A percentile compares a stretch with the other conserved stretches of the same genome.
These are phyloP conservation scores for Solenodon paradoxus DNA, from an alignment of 2,113 vertebrate species.

Conservation along the genomic window DNA sequence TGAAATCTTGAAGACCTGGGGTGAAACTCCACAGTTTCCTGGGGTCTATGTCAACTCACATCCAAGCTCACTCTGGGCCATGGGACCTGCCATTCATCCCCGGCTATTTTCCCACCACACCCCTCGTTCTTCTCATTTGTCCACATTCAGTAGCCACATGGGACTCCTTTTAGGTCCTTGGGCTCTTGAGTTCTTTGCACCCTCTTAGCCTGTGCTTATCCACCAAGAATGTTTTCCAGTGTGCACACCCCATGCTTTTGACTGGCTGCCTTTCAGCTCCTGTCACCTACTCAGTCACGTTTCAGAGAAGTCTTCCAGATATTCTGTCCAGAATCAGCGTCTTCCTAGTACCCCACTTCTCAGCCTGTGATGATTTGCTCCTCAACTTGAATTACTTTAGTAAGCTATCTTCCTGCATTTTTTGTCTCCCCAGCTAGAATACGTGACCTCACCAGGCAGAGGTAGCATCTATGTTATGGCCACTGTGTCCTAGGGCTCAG, in stretches of 20 bases:
- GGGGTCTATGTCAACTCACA: background rate
- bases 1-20: background rate
- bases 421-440: background rate
- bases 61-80: background rate
- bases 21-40: background rate
- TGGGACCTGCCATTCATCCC: background rate
- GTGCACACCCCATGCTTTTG: background rate
- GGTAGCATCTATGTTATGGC: background rate
- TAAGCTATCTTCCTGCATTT: background rate
- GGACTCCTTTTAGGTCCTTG: no score
- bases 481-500: background rate
- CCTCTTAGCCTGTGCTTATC: background rate
- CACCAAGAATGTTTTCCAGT: background rate
- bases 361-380: background rate
- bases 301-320: background rate
- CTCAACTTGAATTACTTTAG: background rate
- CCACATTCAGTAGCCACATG: no score
- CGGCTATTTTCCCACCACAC: background rate
- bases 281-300: rapidly evolving
- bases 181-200: background rate
- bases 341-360: background rate
- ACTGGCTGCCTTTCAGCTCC: background rate
- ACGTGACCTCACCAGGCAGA: background rate
- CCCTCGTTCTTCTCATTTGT: no score
- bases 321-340: background rate